Percentiles rank a stretch among this genome's conserved stretches.
phyloP scores from a whole-genome alignment of 1,140 invertebrate genomes.

The Carcinoscorpius rotundicauda region DNA sequence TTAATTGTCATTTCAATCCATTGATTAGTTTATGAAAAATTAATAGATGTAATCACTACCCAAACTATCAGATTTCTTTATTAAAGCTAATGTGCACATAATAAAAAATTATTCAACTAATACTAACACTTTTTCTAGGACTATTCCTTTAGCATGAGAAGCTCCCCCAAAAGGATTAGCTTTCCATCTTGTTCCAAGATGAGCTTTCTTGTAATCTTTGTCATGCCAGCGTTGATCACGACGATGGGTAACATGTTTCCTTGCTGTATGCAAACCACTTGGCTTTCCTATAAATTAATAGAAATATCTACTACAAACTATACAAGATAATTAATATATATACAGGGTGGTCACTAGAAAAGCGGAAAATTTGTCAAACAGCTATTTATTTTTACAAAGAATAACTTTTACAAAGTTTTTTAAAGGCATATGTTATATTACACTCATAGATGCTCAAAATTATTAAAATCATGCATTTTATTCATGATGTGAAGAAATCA shows the following conservation, averaged over 20 bases:
- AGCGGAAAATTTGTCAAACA: too few relatives aligned
- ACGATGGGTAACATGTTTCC: slow-evolving; percentile 94
- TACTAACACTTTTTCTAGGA: slow-evolving; percentile 84
- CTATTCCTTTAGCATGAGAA: slow-evolving; percentile 98
- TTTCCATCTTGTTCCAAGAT: slow-evolving; percentile 97
- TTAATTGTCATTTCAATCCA: too few relatives aligned
- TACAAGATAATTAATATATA: too few relatives aligned
- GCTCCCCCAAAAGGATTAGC: slow-evolving; percentile 99
- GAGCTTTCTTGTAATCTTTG: slow-evolving; percentile 99
- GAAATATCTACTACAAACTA: too few relatives aligned
- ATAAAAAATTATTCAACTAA: background rate
- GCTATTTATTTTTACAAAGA: too few relatives aligned
- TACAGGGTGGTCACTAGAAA: too few relatives aligned
- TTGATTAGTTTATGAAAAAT: too few relatives aligned
- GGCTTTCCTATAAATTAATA: slow-evolving; percentile 64
- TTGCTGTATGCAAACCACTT: slow-evolving; percentile 92
- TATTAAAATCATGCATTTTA: too few relatives aligned
- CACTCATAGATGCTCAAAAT: too few relatives aligned
- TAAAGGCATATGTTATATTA: too few relatives aligned
- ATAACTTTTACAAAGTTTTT: too few relatives aligned
- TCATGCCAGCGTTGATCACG: slow-evolving; percentile 97
- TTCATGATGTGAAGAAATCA: too few relatives aligned
- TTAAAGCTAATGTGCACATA: background rate
- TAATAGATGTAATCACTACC: background rate
- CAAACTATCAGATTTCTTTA: background rate